Conservation (phyloP, 2,113 vertebrate genomes). For the Albula glossodonta region DNA sequence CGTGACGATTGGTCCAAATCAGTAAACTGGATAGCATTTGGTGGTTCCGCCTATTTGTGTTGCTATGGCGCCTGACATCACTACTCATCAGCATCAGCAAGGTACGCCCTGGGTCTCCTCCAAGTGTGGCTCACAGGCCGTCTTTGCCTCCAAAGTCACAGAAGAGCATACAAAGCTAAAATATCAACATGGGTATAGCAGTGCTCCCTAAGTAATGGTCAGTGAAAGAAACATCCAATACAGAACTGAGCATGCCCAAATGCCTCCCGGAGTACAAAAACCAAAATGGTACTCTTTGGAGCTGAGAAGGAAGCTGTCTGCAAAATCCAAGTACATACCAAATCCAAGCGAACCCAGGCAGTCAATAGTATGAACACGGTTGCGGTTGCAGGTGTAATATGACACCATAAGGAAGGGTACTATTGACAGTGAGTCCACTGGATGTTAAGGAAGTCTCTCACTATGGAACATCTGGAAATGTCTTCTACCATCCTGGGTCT, state of each 20-base stretch:
- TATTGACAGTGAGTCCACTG: too few species aligned
- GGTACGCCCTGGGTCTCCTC: not conserved
- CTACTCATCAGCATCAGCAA: not conserved
- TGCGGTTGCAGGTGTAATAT: not conserved
- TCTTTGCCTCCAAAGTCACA: not conserved
- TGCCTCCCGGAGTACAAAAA: not conserved
- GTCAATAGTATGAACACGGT: not conserved
- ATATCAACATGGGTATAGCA: not conserved
- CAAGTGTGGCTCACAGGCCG: not conserved
- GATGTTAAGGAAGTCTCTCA: too few species aligned
- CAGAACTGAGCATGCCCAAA: not conserved
- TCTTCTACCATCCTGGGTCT: too few species aligned
- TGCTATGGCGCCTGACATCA: too few species aligned
- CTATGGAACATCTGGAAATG: too few species aligned
- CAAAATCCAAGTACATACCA: not conserved
- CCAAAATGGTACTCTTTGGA: not conserved
- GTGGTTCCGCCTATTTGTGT: too few species aligned
- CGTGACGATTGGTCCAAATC: too few species aligned
- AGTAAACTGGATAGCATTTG: too few species aligned
- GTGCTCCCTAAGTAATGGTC: not conserved
- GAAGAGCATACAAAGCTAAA: not conserved
- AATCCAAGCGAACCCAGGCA: not conserved
- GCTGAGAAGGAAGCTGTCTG: not conserved
- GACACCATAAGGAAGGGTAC: not conserved
- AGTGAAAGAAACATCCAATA: not conserved